Percentiles rank a stretch among this genome's conserved stretches.
These are phyloP conservation scores for Oreonectes daqikongensis DNA, from an alignment of 2,797 vertebrate species.

Conservation along the genomic window DNA sequence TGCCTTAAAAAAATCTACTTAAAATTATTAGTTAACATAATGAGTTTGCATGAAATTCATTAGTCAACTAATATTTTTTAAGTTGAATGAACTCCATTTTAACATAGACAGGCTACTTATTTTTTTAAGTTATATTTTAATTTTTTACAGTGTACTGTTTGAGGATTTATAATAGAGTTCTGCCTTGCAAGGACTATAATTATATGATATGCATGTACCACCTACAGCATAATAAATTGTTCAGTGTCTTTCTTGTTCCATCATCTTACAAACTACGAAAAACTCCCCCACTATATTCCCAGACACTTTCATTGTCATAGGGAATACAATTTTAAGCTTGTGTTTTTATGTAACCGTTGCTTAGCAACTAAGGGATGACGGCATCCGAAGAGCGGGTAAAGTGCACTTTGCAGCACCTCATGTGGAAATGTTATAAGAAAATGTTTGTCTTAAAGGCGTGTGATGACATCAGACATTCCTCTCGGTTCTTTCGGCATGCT, in stretches of 20 bases:
- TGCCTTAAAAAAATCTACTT: too few species aligned
- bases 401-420: conserved; percentile 37
- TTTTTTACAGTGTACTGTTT: background rate
- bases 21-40: too few species aligned
- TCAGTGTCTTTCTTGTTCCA: conserved; percentile 45
- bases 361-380: conserved; percentile 63
- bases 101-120: too few species aligned
- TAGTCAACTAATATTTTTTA: too few species aligned
- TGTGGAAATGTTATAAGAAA: conserved; percentile 45
- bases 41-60: too few species aligned
- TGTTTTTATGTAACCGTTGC: conserved; percentile 63
- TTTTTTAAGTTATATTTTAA: too few species aligned
- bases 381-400: conserved; percentile 54
- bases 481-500: background rate
- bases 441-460: conserved; percentile 39
- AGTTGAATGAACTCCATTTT: too few species aligned
- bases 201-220: conserved; percentile 40
- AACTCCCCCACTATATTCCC: conserved; percentile 51
- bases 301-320: conserved; percentile 61
- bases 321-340: conserved; percentile 68
- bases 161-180: conserved; percentile 1
- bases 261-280: conserved; percentile 37
- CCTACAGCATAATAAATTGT: conserved; percentile 42
- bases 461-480: conserved; percentile 46
- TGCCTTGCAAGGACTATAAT: conserved; percentile 8